Conservation (phyloP, 2,797 vertebrate species). For the Acropternis orthonyx region DNA sequence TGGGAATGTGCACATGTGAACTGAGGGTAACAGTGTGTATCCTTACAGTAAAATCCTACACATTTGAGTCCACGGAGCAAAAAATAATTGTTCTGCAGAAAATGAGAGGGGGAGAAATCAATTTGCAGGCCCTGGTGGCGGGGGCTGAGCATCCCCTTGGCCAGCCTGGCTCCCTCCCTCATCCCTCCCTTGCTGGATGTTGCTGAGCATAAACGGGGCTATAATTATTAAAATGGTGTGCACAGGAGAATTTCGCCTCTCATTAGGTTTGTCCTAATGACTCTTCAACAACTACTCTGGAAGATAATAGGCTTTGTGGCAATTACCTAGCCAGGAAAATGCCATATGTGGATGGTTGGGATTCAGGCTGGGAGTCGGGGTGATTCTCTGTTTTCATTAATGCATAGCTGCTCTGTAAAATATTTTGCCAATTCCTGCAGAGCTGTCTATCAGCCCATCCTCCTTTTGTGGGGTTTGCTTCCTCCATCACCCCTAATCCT, state of each 20-base stretch:
- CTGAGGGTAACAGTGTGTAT: rapidly evolving
- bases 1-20: rapidly evolving
- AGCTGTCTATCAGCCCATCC: background rate
- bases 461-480: background rate
- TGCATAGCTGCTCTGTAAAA: slow-evolving; percentile 52
- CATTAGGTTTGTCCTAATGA: slow-evolving; percentile 41
- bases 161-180: background rate
- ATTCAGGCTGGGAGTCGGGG: background rate
- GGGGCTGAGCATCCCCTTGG: background rate
- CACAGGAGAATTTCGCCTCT: slow-evolving; percentile 48
- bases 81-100: background rate
- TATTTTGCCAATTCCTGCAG: slow-evolving; percentile 14
- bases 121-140: background rate
- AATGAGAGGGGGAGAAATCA: no score
- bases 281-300: slow-evolving; percentile 12
- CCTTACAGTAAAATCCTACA: background rate
- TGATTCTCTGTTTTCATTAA: background rate
- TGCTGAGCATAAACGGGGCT: background rate
- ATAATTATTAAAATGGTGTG: slow-evolving; percentile 7
- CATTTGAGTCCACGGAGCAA: background rate
- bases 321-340: background rate
- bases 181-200: background rate
- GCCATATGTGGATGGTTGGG: background rate
- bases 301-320: slow-evolving; percentile 48
- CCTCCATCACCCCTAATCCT: background rate